A percentile compares a stretch with the other conserved stretches of the same genome.
phyloP scores from a whole-genome alignment of 2,797 vertebrate species.

The Chrysocyon brachyurus region DNA sequence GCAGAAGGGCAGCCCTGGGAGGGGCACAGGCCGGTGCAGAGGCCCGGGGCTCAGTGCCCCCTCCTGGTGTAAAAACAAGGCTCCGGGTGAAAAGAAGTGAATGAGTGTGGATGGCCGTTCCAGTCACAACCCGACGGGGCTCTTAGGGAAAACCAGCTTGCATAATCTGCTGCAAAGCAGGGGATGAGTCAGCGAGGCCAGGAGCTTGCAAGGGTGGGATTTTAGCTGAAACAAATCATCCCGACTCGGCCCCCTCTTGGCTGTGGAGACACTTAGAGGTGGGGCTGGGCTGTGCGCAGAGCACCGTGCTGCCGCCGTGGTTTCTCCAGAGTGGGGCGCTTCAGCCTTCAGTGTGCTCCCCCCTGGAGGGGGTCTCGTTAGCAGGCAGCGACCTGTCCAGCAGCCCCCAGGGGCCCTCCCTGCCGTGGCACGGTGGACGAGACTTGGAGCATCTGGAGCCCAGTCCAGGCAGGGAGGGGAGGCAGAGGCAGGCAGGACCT shows the following conservation, averaged over 20 bases:
- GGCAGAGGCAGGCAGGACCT: accelerated
- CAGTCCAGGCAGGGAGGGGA: not conserved
- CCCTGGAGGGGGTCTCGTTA: not conserved
- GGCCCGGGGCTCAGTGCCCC: not conserved
- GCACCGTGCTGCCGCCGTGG: accelerated
- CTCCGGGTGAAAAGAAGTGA: accelerated
- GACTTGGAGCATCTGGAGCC: not conserved
- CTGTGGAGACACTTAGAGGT: accelerated
- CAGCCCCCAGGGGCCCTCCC: not conserved
- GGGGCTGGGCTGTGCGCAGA: no score
- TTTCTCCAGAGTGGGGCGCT: accelerated
- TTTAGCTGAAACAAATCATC: accelerated
- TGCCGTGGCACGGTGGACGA: not conserved
- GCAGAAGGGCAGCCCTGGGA: accelerated
- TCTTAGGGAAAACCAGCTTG: not conserved
- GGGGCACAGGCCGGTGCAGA: accelerated
- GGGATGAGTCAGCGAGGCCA: accelerated
- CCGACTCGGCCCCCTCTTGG: accelerated
- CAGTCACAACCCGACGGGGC: accelerated
- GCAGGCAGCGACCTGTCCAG: not conserved
- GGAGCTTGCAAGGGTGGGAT: accelerated
- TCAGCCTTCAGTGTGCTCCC: not conserved
- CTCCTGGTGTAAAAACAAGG: not conserved
- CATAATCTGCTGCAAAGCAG: no score
- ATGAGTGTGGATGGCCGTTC: accelerated